Evolutionary conservation across 2,797 vertebrate genomes (phyloP), one percentile per base, ranked within the genome.

Genomic region (Micromesistius poutassou): DNA sequence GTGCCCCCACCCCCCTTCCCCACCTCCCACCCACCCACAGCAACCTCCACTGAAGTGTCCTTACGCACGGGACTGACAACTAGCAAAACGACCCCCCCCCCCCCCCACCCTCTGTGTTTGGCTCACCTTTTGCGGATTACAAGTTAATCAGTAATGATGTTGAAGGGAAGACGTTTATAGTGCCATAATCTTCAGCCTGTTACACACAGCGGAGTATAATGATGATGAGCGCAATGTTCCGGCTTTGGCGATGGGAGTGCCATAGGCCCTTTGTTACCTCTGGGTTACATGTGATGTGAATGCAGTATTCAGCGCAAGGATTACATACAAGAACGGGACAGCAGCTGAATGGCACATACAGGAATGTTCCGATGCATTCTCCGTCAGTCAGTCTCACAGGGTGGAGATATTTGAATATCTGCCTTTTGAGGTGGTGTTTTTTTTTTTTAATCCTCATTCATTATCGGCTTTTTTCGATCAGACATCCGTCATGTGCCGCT

Each of bases 161-260:
- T 38, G 36, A 62, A 62, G 55, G n/a, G 55, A 25, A 62, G 55
- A 62, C n/a, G 5, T 62, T 62, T 62, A 62, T 62, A 62, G 55
- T 62, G 55, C 55, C 55, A 62, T n/a, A 62, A 62, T 62, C 46
- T 62, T 25, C 55, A n/a, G n/a, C 55, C 55, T 62, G 55, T 62
- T n/a, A 25, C 55, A 25, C 9, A 19, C 16, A 6, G 13, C 36
- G 9, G 16, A 55, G 16, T 5, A 22, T 55, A 5, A 19, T 19
- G 46, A 55, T 22, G 46, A 55, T 22, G 46, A 22, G 55, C 2
- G 55, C 55, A 13, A 62, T 22, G 4, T 1, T 62, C n/a, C 25
- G 55, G 22, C 46, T 22, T 42, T 22, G 55, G 5, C 8, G 55
- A 25, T 25, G 2, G n/a, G 55, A 62, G 55, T 62, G 55, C 55